Base-by-base conservation (phyloP, 2,888 invertebrate genomes). In the Bedellia somnulentella region DNA sequence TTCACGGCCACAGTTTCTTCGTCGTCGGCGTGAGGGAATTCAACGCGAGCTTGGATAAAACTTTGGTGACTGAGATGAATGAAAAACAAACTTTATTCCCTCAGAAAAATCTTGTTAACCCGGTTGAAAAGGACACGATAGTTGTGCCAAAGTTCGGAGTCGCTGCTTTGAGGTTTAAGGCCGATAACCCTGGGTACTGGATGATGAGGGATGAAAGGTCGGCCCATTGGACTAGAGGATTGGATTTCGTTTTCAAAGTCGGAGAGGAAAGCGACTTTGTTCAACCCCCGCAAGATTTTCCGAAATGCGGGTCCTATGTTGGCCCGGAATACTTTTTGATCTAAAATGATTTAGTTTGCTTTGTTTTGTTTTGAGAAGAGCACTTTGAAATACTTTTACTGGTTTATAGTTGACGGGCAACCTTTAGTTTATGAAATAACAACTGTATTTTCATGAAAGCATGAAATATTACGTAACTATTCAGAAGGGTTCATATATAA, bases 131-230 rank as follows among this genome's bases (percentile, higher is more conserved):
- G 52, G 89, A 89, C 46, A 89, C 89, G 0, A 76, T 89, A 32
- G 77, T 83, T 2, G 79, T 90, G 15, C 87, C 88, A 0, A 83
- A 80, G 47, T 81, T 80, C 34, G 85, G 88, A 1, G 83, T 79
- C 1, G 84, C 85, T 1, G 83, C 83, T 2, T 48, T 89, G 18
- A 73, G 89, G 35, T 89, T 90, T 46, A 77, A 81, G 42, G 89
- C 89, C 6, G 79, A 83, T 41, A 89, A 89, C 62, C 87, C 88
- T 44, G 89, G 89, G 9, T 87, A 83, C 44, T 90, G 90, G 90
- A 79, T 90, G 58, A 76, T 90, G 53, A 81, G 89, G 41, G 89
- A 89, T 42, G 88, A 89, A 51, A 78, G 84, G 29, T 81, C 86
- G 1, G 77, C 80, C 12, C 84, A 86, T 40, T 86, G 87, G 82